Base-by-base conservation (phyloP, 2,888 invertebrate species). In the Neoaliturus tenellus region DNA sequence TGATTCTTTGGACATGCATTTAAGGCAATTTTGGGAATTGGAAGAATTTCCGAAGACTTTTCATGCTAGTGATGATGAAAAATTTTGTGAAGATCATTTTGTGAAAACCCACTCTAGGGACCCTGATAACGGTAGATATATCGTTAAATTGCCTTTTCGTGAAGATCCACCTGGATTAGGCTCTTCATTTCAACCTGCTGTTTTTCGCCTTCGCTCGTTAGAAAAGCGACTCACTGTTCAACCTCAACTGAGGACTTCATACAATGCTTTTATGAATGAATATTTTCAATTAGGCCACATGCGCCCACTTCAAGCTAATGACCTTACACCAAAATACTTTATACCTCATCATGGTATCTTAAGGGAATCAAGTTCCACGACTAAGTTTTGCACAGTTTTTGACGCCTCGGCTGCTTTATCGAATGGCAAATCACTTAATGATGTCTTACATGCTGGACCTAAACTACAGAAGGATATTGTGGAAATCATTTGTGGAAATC, bases 321-420 rank as follows among this genome's bases (percentile, higher is more conserved):
- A 39, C 39, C 39, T 12, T 39, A 8, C 39, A 12, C 39, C 39
- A 6, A 39, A 39, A 12, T 39, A 51, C 51, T 51, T 51, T n/a
- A 51, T 17, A 51, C 51, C 51, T 10, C 51, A 51, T 51, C 51
- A 51, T 51, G n/a, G 51, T 51, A 51, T n/a, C n/a, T 51, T 51
- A 12, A n/a, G 5, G 51, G n/a, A 51, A 51, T 17, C 51, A 17
- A 17, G 17, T 51, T 51, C 51, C 17, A 17, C 51, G 8, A 17
- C 62, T 28, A 23, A 17, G 25, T 31, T 25, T 3, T 28, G 62
- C 5, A 20, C 20, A 3, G 62, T 62, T 31, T 55, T 62, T 20
- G 20, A 62, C 25, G 62, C 62, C 10, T 62, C 62, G 5, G 62
- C 55, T 55, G 20, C 55, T 55, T 20, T 5, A 25, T 62, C 25